These are phyloP conservation scores for Polyommatus icarus DNA, from an alignment of 2,888 invertebrate genomes.

Conservation along the genomic window DNA sequence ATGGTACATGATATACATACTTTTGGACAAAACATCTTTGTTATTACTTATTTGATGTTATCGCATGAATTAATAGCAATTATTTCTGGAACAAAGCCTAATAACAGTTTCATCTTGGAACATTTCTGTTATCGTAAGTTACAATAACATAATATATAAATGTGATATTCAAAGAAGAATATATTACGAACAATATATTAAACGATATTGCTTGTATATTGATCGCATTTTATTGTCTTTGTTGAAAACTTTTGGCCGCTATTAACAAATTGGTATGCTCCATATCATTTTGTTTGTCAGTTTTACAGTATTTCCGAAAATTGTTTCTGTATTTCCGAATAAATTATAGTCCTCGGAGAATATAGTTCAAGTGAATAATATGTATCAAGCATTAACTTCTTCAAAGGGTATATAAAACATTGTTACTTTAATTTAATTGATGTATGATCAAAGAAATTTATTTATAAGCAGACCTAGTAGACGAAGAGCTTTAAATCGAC, in stretches of 20 bases:
- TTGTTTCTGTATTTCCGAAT: neutral
- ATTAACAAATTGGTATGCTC: constrained; percentile 34
- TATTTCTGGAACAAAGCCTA: neutral
- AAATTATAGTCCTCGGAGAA: neutral
- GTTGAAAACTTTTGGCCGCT: constrained; percentile 28
- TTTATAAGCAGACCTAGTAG: no score
- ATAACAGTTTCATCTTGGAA: neutral
- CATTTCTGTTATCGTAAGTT: neutral
- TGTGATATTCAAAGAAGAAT: neutral
- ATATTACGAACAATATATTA: neutral
- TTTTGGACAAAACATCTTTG: neutral
- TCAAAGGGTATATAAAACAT: neutral
- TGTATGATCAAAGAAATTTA: no score
- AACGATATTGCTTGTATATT: constrained; percentile 1
- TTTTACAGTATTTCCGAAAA: neutral
- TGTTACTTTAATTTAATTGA: neutral
- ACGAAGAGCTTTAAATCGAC: no score
- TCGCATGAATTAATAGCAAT: neutral
- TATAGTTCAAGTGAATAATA: neutral
- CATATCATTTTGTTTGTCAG: constrained; percentile 31
- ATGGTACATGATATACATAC: neutral
- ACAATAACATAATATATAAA: neutral
- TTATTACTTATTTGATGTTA: neutral
- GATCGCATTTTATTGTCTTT: neutral
- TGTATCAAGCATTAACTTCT: neutral